Conservation (phyloP, 2,113 vertebrate genomes). For the Platichthys flesus region DNA sequence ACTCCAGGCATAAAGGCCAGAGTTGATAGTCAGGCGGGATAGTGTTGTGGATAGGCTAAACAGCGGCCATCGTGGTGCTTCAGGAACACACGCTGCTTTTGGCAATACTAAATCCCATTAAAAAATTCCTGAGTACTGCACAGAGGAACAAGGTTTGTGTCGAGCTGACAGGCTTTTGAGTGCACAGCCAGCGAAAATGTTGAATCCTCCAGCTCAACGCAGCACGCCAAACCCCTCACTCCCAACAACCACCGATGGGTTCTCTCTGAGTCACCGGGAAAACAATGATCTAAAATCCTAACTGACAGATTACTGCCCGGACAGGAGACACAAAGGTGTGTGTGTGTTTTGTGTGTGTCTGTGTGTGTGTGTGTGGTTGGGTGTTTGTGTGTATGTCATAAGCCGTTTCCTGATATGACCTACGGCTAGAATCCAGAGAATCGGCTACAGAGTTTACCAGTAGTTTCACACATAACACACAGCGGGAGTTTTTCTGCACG, state of each 20-base stretch:
- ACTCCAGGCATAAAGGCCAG: slow-evolving; percentile 20
- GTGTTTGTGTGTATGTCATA: slow-evolving; percentile 44
- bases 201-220: slow-evolving; percentile 52
- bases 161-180: slow-evolving; percentile 52
- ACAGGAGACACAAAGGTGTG: slow-evolving; percentile 26
- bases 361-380: slow-evolving; percentile 21
- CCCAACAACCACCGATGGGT: slow-evolving; percentile 10
- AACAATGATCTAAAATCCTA: slow-evolving; percentile 50
- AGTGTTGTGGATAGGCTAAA: slow-evolving; percentile 24
- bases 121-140: slow-evolving; percentile 54
- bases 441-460: too few species aligned
- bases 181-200: slow-evolving; percentile 51
- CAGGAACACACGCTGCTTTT: slow-evolving; percentile 58
- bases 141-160: slow-evolving; percentile 48
- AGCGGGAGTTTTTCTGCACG: too few species aligned
- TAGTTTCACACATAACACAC: too few species aligned
- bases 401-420: too few species aligned
- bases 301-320: slow-evolving; percentile 54
- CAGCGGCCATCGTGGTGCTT: slow-evolving; percentile 44
- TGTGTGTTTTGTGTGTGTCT: background rate
- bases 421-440: too few species aligned
- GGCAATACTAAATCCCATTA: slow-evolving; percentile 70
- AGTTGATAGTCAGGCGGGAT: slow-evolving; percentile 31
- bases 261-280: slow-evolving; percentile 45
- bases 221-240: slow-evolving; percentile 34